Percentiles rank a stretch among this genome's conserved stretches.
Evolutionary conservation across 2,797 vertebrate genomes (phyloP).

Genomic region (Tamandua tetradactyla): DNA sequence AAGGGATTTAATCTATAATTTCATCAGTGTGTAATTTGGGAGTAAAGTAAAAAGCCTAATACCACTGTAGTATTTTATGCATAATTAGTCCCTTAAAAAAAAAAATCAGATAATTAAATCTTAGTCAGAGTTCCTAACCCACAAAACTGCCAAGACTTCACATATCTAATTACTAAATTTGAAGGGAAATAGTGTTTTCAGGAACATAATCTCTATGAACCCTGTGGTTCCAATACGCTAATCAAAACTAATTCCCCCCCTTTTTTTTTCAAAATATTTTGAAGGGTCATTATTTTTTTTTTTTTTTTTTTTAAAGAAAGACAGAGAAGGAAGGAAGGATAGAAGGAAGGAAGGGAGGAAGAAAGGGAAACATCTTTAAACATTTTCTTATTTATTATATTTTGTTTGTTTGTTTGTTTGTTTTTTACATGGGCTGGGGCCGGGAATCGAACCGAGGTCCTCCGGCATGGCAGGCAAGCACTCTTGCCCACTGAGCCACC

Average conservation of each 20-base stretch:
- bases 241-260: background rate
- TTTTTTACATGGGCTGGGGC: no score
- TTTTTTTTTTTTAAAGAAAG: no score
- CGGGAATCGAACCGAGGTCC: no score
- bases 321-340: no score
- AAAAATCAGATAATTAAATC: conserved; percentile 53
- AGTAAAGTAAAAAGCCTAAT: background rate
- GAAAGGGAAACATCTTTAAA: no score
- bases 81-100: background rate
- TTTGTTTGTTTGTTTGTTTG: no score
- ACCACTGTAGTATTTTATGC: background rate
- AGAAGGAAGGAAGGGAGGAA: no score
- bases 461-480: no score
- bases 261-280: conserved; percentile 9
- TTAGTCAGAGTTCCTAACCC: background rate
- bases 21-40: conserved; percentile 22
- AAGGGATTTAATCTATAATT: conserved; percentile 61
- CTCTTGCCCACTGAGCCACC: no score
- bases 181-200: background rate
- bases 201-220: background rate
- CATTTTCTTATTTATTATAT: no score
- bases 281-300: conserved; percentile 25
- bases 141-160: background rate
- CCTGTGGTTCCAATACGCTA: background rate
- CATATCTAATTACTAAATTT: background rate